Evolutionary conservation across 2,888 invertebrate species (phyloP), one percentile per base, ranked within the genome.

Genomic region (Cerastis rubricosa): DNA sequence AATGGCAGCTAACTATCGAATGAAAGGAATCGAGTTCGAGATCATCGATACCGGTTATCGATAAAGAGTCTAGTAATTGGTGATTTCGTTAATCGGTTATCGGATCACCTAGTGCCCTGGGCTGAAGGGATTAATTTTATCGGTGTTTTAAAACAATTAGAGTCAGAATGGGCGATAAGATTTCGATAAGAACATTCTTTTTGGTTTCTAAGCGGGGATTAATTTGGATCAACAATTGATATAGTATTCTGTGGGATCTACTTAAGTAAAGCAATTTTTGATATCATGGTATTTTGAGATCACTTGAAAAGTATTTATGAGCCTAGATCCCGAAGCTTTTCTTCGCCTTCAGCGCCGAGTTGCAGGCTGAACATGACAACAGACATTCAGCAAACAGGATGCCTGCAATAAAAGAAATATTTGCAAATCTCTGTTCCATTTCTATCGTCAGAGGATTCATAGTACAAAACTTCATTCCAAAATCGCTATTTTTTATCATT

Each of bases 101-200:
- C 12, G 54, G 79, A 29, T 64, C 83, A 76, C 67, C 67, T 76
- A 76, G 25, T 68, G 83, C 49, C 63, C 64, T 68, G 17, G 47
- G 22, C 17, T 29, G 1, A 8, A 47, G 0, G 45, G 45, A 59
- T 61, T 80, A 73, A 19, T 67, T 57, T 79, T 51, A 80, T 75
- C 67, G 49, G 7, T 65, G 40, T 29, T 59, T 25, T 40, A 17
- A 59, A 80, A 40, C n/a, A 19, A 68, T 76, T 35, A 35, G 0
- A 35, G 35, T 72, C 8, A 40, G 51, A 54, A 40, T 45, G 0
- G 19, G 1, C 2, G 19, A 57, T 73, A 45, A 6, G 14, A 14
- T 72, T 43, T 64, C 43, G 43, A 64, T 43, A n/a, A 1, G 14
- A 63, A 40, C n/a, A 40, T 35, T 74, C 2, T 40, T 22, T 17